Conservation (phyloP, 2,797 vertebrate species). For the Acanthurus leucopareius region DNA sequence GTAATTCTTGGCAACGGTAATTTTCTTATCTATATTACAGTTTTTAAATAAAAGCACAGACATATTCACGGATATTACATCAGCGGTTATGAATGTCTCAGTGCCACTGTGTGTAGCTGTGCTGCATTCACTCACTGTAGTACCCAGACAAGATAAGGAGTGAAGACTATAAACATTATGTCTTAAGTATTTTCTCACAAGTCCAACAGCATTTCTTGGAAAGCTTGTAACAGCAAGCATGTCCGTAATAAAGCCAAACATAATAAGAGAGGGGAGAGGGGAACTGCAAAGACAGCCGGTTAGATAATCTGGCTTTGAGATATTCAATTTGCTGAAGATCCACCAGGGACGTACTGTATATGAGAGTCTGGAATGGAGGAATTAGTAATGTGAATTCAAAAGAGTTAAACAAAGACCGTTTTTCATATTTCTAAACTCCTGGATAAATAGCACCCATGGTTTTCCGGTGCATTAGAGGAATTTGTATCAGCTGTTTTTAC, state of each 20-base stretch:
- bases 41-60: conserved; percentile 62
- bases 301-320: conserved; percentile 63
- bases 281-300: conserved; percentile 58
- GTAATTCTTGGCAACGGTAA: conserved; percentile 19
- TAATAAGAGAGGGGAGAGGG: conserved; percentile 62
- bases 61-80: conserved; percentile 43
- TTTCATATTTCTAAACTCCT: conserved; percentile 51
- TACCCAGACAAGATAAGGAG: conserved; percentile 61
- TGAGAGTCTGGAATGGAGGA: conserved; percentile 11
- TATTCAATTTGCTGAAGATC: conserved; percentile 66
- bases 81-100: conserved; percentile 39
- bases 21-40: conserved; percentile 53
- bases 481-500: conserved; percentile 83
- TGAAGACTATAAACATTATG: conserved; percentile 48
- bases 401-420: conserved; percentile 45
- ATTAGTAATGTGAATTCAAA: conserved; percentile 48
- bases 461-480: conserved; percentile 67
- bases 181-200: conserved; percentile 76
- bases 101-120: conserved; percentile 53
- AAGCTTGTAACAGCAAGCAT: conserved; percentile 59
- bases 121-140: conserved; percentile 51
- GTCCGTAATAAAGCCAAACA: conserved; percentile 70
- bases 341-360: conserved; percentile 50
- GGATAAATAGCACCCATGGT: conserved; percentile 71
- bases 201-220: conserved; percentile 70